Conservation (phyloP, 2,113 vertebrate species). For the Trichechus manatus region DNA sequence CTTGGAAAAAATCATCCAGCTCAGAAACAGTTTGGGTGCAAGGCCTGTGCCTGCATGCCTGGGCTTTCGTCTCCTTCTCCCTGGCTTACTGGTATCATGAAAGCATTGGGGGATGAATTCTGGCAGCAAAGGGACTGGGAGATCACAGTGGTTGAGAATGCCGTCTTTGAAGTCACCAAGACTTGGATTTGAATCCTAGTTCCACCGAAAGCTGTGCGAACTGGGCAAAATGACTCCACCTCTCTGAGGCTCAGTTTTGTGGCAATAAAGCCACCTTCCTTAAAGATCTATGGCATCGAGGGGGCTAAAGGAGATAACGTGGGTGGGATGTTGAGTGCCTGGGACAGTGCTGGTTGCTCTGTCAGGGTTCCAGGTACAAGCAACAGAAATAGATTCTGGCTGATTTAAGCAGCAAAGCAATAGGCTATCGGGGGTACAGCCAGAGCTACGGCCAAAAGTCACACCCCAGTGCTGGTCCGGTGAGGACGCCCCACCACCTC, state of each 20-base stretch:
- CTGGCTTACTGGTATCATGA: background rate
- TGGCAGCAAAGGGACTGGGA: background rate
- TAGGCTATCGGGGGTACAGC: background rate
- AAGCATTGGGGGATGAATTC: background rate
- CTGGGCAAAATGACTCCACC: background rate
- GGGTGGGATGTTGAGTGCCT: background rate
- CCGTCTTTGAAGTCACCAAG: background rate
- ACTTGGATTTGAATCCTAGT: background rate
- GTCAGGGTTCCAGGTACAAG: background rate
- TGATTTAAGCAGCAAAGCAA: background rate
- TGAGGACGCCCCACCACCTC: background rate
- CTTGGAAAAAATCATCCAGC: background rate
- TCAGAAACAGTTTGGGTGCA: background rate
- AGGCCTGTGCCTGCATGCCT: fast-evolving
- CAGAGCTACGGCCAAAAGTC: background rate
- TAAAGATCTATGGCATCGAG: fast-evolving
- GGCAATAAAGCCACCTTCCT: background rate
- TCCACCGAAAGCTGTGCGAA: background rate
- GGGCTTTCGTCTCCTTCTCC: background rate
- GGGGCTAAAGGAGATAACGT: background rate
- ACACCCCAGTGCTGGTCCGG: background rate
- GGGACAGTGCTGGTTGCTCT: fast-evolving
- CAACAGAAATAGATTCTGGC: background rate
- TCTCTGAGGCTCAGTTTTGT: background rate
- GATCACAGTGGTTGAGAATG: fast-evolving